Percentiles rank a stretch among this genome's conserved stretches.
Evolutionary conservation across 1,140 invertebrate species (phyloP).

Genomic region (Helicoverpa armigera): DNA sequence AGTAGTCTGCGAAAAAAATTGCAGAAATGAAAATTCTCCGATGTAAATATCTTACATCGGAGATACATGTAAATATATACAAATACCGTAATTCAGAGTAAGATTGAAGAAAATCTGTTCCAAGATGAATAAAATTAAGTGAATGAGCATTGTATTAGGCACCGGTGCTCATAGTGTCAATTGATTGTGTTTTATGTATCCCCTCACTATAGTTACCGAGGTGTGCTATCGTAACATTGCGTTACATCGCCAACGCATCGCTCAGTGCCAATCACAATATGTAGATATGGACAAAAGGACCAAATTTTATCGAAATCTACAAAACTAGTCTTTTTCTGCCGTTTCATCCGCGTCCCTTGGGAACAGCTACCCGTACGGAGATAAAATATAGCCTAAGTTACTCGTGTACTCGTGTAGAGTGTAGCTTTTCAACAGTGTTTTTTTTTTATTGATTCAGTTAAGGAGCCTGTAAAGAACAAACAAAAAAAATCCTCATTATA

Average conservation of each 20-base stretch:
- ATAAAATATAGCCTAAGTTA: too few relatives aligned
- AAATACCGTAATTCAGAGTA: background rate
- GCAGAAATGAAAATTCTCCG: background rate
- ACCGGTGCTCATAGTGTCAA: background rate
- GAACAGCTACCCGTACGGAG: too few relatives aligned
- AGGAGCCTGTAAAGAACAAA: too few relatives aligned
- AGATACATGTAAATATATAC: too few relatives aligned
- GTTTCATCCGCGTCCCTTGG: too few relatives aligned
- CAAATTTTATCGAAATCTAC: background rate
- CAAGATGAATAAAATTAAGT: background rate
- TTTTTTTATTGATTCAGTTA: too few relatives aligned
- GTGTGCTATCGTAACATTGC: constrained; percentile 27
- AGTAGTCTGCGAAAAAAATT: background rate
- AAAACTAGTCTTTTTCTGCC: too few relatives aligned
- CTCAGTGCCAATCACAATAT: background rate
- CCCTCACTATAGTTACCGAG: constrained; percentile 24
- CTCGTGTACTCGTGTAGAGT: too few relatives aligned
- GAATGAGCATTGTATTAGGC: constrained; percentile 8
- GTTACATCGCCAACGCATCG: constrained; percentile 43
- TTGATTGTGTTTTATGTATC: constrained; percentile 35
- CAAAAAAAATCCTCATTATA: too few relatives aligned
- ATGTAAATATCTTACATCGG: too few relatives aligned
- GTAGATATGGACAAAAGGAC: constrained; percentile 15
- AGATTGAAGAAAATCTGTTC: background rate
- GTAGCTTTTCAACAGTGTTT: too few relatives aligned